Evolutionary conservation across 2,888 invertebrate genomes (phyloP), one percentile per base, ranked within the genome.

Genomic region (Drosophila borealis): DNA sequence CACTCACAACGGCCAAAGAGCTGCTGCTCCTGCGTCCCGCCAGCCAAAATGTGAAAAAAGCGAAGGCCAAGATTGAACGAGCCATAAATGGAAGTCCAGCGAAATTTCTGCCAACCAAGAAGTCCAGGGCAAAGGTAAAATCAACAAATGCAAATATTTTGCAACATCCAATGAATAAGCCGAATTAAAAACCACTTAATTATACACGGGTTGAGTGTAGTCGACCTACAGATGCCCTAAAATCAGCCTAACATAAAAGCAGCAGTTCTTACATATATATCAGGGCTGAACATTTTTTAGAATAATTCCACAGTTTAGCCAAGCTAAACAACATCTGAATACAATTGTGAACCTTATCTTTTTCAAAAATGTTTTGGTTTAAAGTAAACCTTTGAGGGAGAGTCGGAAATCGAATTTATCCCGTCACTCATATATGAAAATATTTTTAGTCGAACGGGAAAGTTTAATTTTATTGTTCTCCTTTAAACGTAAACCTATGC

Each of bases 21-120:
- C 61, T 91, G 46, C 59, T 91, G 4, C 21, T 70, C 45, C 51
- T 89, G 36, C 63, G 78, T 4, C 91, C 91, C 0, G 72, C 68
- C n/a, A 80, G 73, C 37, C 72, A 80, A 49, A 76, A 69, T 19
- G 56, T 81, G 9, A 64, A 70, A 3, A 80, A 79, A 37, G 73
- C 78, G n/a, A 88, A 78, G 39, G 62, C 46, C 13, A 65, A 71
- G 49, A 81, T 91, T 60, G 80, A 80, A 45, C 61, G 48, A n/a
- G 70, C 76, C 14, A 21, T 86, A 48, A 42, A 45, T 29, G 29
- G 37, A 61, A 46, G 19, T 55, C 36, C 50, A n/a, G 21, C n/a
- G 13, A 69, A 50, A 70, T 41, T 51, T 3, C 45, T 46, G 6
- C 56, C 65, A 54, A 62, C 48, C 14, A 54, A 34, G n/a, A 63